phyloP scores from a whole-genome alignment of 2,113 vertebrate genomes.

The Cavia porcellus region DNA sequence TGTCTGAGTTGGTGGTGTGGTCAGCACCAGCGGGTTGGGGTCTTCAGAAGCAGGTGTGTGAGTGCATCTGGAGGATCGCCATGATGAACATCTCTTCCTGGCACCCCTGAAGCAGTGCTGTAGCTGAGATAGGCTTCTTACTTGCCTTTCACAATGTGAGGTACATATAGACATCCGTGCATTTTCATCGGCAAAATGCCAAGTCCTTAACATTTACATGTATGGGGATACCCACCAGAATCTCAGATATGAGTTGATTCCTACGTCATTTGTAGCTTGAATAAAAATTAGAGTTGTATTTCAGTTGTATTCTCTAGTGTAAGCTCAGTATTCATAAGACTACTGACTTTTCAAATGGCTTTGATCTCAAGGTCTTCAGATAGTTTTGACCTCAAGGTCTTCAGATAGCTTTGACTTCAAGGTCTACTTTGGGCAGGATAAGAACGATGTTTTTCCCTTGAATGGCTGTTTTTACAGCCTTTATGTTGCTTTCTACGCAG shows the following conservation, averaged over 20 bases:
- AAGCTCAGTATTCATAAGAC: background rate
- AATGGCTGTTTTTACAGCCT: background rate
- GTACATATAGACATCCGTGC: background rate
- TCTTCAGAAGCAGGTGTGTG: background rate
- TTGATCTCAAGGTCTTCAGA: background rate
- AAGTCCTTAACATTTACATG: background rate
- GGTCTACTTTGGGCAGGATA: background rate
- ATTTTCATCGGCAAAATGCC: constrained; percentile 15
- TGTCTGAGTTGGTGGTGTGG: background rate
- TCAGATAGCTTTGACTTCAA: background rate
- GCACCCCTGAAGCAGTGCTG: background rate
- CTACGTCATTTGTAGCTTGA: constrained; percentile 33
- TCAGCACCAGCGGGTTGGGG: background rate
- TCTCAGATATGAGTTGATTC: constrained; percentile 10
- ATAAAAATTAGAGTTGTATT: background rate
- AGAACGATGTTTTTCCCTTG: background rate
- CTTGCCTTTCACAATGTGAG: background rate
- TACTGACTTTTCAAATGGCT: background rate
- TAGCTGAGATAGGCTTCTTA: background rate
- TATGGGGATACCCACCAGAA: background rate
- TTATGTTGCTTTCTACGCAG: background rate
- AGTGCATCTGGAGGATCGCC: background rate
- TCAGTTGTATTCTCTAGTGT: background rate
- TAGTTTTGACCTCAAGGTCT: background rate
- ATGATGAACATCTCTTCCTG: background rate